phyloP scores from a whole-genome alignment of 2,888 invertebrate species.

The Polydrusus tereticollis region DNA sequence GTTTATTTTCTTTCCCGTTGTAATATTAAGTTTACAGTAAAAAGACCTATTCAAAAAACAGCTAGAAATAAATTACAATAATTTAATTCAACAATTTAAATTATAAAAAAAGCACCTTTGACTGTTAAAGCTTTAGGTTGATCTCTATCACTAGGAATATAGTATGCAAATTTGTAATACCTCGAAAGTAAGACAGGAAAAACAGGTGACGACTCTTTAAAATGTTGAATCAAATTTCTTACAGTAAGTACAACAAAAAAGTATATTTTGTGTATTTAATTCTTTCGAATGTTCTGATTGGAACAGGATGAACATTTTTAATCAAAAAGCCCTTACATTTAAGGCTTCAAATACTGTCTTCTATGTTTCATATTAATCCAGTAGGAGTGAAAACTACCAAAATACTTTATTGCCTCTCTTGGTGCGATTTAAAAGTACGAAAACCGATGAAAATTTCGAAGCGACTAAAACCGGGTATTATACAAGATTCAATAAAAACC shows the following conservation, averaged over 20 bases:
- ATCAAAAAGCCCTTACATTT: no score
- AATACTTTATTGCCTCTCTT: no score
- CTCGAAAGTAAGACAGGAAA: constrained; percentile 1
- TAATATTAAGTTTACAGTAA: not conserved
- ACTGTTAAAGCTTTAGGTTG: constrained; percentile 38
- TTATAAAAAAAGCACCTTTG: constrained; percentile 35
- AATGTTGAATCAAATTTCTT: constrained; percentile 42
- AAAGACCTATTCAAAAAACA: not conserved
- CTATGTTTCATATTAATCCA: no score
- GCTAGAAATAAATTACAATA: constrained; percentile 19
- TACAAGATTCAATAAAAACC: not conserved
- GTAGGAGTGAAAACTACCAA: no score
- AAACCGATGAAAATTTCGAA: no score
- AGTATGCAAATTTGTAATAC: not conserved
- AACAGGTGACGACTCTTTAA: constrained; percentile 26
- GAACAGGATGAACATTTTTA: no score
- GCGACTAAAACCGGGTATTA: not conserved
- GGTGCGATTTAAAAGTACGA: no score
- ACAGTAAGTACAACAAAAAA: constrained; percentile 19
- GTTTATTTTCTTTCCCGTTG: constrained; percentile 11
- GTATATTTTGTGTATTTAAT: not conserved
- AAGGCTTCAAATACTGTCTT: no score
- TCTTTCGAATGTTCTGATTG: not conserved
- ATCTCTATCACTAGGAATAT: constrained; percentile 29
- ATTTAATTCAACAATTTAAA: constrained; percentile 42